Percentiles rank a stretch among this genome's conserved stretches.
phyloP scores from a whole-genome alignment of 2,797 vertebrate species.

The Nyctibius grandis region DNA sequence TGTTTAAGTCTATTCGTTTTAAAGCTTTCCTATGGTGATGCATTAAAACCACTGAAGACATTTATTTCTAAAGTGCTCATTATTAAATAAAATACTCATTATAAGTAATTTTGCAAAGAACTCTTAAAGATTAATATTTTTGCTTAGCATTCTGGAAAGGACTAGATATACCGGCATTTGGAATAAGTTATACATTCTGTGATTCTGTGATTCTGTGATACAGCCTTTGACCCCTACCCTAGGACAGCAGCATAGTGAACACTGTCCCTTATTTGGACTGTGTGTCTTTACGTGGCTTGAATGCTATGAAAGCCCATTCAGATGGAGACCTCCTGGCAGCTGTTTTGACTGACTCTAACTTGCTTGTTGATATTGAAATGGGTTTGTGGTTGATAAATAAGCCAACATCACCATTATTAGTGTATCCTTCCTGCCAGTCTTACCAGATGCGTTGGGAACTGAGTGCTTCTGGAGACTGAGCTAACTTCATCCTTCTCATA shows the following conservation, averaged over 20 bases:
- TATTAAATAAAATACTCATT: constrained; percentile 7
- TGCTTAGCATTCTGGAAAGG: background rate
- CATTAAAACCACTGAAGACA: background rate
- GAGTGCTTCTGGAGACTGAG: background rate
- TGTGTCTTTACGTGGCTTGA: background rate
- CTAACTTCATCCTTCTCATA: background rate
- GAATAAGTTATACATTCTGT: background rate
- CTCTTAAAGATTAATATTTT: background rate
- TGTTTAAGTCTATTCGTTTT: background rate
- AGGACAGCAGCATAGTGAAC: background rate
- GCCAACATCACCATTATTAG: background rate
- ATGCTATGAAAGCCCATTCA: background rate
- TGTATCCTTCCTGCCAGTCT: background rate
- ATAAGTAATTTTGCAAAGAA: background rate
- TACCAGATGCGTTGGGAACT: background rate
- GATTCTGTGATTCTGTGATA: too few relatives aligned
- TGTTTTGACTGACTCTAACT: background rate
- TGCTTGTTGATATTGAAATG: background rate
- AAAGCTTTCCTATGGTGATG: background rate
- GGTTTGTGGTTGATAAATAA: background rate
- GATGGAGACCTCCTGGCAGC: background rate
- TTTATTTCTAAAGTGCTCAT: background rate
- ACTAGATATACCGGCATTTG: background rate
- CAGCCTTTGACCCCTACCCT: background rate
- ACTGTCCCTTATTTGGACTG: background rate